Evolutionary conservation across 2,113 vertebrate genomes (phyloP).

Genomic region (Indicator maculatus): DNA sequence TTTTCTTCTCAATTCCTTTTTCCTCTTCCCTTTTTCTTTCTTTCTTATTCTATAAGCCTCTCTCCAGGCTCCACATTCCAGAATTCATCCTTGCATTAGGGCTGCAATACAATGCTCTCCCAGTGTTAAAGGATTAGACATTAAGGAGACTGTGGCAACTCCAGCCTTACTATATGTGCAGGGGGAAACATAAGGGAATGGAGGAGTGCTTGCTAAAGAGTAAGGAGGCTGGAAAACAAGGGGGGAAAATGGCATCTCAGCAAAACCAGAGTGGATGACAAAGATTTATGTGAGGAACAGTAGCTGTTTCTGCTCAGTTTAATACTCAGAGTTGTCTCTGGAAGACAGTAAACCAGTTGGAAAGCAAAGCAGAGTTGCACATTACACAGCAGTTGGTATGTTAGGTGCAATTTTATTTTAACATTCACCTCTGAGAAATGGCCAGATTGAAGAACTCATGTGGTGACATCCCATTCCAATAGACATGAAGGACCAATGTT

Average conservation of each 20-base stretch:
- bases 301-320: neutral
- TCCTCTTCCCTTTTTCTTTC: slow-evolving; percentile 77
- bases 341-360: neutral
- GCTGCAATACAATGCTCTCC: slow-evolving; percentile 77
- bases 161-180: slow-evolving; percentile 59
- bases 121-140: slow-evolving; percentile 82
- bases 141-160: slow-evolving; percentile 79
- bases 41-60: slow-evolving; percentile 79
- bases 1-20: slow-evolving; percentile 80
- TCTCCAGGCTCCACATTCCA: slow-evolving; percentile 80
- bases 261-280: slow-evolving; percentile 9
- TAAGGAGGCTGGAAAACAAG: slow-evolving; percentile 34
- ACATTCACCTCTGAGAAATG: neutral
- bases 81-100: slow-evolving; percentile 78
- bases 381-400: neutral
- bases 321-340: neutral
- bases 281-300: neutral
- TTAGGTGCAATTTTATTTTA: neutral
- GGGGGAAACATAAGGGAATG: slow-evolving; percentile 57
- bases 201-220: slow-evolving; percentile 42
- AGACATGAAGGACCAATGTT: neutral
- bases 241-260: slow-evolving; percentile 37
- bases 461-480: neutral
- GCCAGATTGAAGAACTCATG: neutral
- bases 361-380: neutral